Conservation (phyloP, 2,888 invertebrate species). For the Napeogenes inachia region DNA sequence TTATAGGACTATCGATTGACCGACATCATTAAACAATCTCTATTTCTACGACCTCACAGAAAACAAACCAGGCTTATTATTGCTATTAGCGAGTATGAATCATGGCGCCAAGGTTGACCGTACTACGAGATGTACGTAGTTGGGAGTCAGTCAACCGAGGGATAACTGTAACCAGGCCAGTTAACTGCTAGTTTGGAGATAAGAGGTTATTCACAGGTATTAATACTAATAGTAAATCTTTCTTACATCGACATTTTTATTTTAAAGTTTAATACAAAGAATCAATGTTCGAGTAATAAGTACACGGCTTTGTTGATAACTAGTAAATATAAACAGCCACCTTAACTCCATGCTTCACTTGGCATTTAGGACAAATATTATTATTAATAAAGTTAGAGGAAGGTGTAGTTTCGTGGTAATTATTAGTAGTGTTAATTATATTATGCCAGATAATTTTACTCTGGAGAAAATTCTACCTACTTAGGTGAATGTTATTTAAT, state of each 20-base stretch:
- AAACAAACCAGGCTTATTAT: not conserved
- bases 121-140: slow-evolving; percentile 34
- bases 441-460: no score
- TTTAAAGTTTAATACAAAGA: no score
- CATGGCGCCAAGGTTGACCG: slow-evolving; percentile 34
- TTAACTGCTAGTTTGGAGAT: slow-evolving; percentile 35
- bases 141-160: slow-evolving; percentile 41
- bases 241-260: no score
- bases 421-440: no score
- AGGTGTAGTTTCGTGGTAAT: not conserved
- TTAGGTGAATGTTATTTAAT: no score
- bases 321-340: not conserved
- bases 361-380: slow-evolving; percentile 1
- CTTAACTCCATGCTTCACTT: not conserved
- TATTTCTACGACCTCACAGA: not conserved
- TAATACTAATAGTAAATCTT: slow-evolving; percentile 10
- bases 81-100: slow-evolving; percentile 21
- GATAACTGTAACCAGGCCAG: slow-evolving; percentile 38
- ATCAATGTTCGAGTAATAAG: no score
- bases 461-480: no score
- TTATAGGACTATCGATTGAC: not conserved
- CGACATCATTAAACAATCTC: not conserved
- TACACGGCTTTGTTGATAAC: not conserved
- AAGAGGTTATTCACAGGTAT: slow-evolving; percentile 43
- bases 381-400: slow-evolving; percentile 3